Base-by-base conservation (phyloP, 2,113 vertebrate species). In the Macrotus californicus region DNA sequence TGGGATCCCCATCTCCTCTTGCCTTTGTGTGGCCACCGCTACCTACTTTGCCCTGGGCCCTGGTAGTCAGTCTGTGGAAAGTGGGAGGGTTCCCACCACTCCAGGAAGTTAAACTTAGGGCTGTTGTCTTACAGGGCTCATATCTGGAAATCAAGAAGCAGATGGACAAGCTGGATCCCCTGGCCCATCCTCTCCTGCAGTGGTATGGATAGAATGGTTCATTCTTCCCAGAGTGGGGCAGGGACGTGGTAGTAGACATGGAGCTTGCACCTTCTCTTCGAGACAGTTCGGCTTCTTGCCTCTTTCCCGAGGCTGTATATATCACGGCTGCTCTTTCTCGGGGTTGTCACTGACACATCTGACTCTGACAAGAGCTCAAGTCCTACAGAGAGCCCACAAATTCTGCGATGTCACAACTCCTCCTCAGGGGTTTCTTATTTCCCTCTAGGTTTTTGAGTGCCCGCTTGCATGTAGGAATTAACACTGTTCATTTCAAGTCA, bases 111-210 rank as follows among this genome's bases (percentile, higher is more conserved):
- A 83, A 97, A 61, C 46, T 93, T 79, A 66, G 12, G 86, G 43
- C 46, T 31, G 1, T 85, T 97, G 81, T 95, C 64, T 97, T 75
- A 29, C 95, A 99, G 99, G 99, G 99, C 34, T 99, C 99, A 2
- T 99, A 99, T 98, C 98, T 99, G 98, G 99, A 99, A 98, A 99
- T 99, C 96, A 99, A 99, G 98, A 99, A 99, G 96, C 99, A 99
- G 98, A 99, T 99, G 99, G 99, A 99, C 98, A 99, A 99, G 89
- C 98, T 99, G 97, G 99, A 99, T 95, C 99, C 99, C 64, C 96
- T 99, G 97, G 99, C 99, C 2, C 99, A 99, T 95, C 99, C 99
- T 79, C 98, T 99, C 79, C 98, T 99, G 88, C 99, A 99, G 69
- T 99, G 99, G 99, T 99, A 98, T 56, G 96, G 48, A 87, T 90